phyloP scores from a whole-genome alignment of 2,113 vertebrate genomes.

The Symphodus melops region DNA sequence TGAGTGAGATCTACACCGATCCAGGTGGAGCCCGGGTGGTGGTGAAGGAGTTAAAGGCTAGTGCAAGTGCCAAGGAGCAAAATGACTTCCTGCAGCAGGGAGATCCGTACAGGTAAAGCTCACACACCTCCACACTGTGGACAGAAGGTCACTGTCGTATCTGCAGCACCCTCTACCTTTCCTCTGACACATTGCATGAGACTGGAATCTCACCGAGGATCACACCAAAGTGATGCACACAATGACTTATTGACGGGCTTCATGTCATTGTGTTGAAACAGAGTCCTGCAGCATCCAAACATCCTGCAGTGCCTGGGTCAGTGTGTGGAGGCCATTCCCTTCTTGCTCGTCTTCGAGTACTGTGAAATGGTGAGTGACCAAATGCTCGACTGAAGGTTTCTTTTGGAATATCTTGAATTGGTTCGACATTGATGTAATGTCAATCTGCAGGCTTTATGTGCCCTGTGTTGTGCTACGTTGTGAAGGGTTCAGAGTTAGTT shows the following conservation, averaged over 20 bases:
- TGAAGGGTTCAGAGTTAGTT: neutral
- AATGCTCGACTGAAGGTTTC: too few species aligned
- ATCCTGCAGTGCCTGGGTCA: slow-evolving; percentile 95
- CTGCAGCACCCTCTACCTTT: slow-evolving; percentile 59
- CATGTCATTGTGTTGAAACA: slow-evolving; percentile 46
- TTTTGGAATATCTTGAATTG: too few species aligned
- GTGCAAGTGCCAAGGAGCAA: slow-evolving; percentile 91
- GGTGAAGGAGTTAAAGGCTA: slow-evolving; percentile 95
- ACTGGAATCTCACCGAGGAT: neutral
- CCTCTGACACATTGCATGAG: slow-evolving; percentile 25
- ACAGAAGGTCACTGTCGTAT: slow-evolving; percentile 7
- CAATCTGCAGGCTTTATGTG: too few species aligned
- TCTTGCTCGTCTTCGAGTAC: slow-evolving; percentile 95
- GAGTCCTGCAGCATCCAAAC: slow-evolving; percentile 92
- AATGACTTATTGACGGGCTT: neutral
- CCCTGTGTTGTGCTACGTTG: too few species aligned
- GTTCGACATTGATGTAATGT: too few species aligned
- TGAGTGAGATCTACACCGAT: slow-evolving; percentile 94
- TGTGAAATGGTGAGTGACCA: slow-evolving; percentile 92
- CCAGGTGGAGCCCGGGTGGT: slow-evolving; percentile 89
- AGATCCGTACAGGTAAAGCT: slow-evolving; percentile 92
- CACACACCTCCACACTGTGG: neutral
- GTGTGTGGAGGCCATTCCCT: slow-evolving; percentile 95
- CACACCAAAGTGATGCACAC: neutral
- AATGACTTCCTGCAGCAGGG: slow-evolving; percentile 93